Evolutionary conservation across 2,797 vertebrate genomes (phyloP), one percentile per base, ranked within the genome.

Genomic region (Scolopax rusticola): DNA sequence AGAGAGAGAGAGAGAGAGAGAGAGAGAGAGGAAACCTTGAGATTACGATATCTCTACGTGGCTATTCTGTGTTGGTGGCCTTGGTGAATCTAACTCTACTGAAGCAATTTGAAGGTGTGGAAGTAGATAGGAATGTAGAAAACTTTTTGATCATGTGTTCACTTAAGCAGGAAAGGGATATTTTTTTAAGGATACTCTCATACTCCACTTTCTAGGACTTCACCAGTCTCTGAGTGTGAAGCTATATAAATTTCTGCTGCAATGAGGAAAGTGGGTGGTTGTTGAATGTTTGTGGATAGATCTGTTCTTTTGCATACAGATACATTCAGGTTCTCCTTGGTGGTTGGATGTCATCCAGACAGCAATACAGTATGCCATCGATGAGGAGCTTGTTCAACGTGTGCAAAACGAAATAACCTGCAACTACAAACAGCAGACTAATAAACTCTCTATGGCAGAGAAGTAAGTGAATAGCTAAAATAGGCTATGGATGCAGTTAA

Each of bases 321-420:
- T 99, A 70, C 98, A 98, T 88, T 97, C 99, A 79, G 98, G 98
- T 87, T 98, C 99, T 93, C 99, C 99, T 75, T 99, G 99, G 99
- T 99, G 99, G 99, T 95, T 99, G 92, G 99, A 99, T 38, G 98
- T 99, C 12, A 98, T 99, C 85, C 98, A 99, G 95, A 98, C 97
- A 96, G 98, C 99, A 32, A 97, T 98, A 77, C 98, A 98, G 47
- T 98, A 98, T 95, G 95, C 98, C 69, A 96, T 98, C 1, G 99
- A 99, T 27, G 99, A 99, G 9, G 99, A 99, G 33, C 98, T 99
- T 92, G 98, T 99, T 93, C 98, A 98, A 17, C 98, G 99, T 24
- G 98, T 99, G 64, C 99, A 99, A 95, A 99, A 99, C 2, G 99
- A 99, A 97, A 98, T 99, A 94, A 98, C 99, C 3, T 98, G 97